Evolutionary conservation across 2,888 invertebrate species (phyloP).

Genomic region (Papilio demoleus): DNA sequence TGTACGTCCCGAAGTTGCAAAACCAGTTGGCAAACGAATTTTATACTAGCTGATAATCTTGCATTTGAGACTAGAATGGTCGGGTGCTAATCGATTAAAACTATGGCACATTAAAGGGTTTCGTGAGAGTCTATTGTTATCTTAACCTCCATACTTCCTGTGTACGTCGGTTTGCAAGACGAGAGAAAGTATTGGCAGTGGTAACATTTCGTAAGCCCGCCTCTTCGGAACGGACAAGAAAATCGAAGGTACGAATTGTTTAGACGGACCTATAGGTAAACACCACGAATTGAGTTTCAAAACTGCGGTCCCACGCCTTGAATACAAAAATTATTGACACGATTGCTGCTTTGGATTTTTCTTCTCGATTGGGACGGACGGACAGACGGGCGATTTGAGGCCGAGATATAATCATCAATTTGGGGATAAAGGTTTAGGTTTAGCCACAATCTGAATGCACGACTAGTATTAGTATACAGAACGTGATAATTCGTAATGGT

Average conservation of each 20-base stretch:
- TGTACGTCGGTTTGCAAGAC: constrained; percentile 68
- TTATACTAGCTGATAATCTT: constrained; percentile 42
- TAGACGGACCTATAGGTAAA: constrained; percentile 36
- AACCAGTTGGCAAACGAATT: constrained; percentile 47
- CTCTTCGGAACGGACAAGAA: constrained; percentile 66
- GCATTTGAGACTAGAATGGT: constrained; percentile 42
- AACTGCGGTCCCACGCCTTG: constrained; percentile 35
- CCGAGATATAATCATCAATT: constrained; percentile 41
- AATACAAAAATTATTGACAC: constrained; percentile 39
- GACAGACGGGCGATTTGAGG: no score
- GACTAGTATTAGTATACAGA: constrained; percentile 38
- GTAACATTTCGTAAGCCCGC: constrained; percentile 70
- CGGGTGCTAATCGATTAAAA: constrained; percentile 42
- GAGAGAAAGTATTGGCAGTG: constrained; percentile 72
- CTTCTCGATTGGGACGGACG: constrained; percentile 38
- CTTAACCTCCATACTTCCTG: constrained; percentile 76
- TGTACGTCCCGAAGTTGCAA: constrained; percentile 43
- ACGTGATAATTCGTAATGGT: constrained; percentile 41
- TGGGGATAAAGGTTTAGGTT: constrained; percentile 44
- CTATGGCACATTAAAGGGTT: constrained; percentile 44
- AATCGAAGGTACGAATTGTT: constrained; percentile 48
- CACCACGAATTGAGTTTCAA: constrained; percentile 34
- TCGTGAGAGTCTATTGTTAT: constrained; percentile 65
- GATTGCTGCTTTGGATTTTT: constrained; percentile 33
- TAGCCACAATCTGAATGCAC: constrained; percentile 40